Percentiles rank a stretch among this genome's conserved stretches.
phyloP scores from a whole-genome alignment of 2,113 vertebrate genomes.

The Xiphophorus maculatus region DNA sequence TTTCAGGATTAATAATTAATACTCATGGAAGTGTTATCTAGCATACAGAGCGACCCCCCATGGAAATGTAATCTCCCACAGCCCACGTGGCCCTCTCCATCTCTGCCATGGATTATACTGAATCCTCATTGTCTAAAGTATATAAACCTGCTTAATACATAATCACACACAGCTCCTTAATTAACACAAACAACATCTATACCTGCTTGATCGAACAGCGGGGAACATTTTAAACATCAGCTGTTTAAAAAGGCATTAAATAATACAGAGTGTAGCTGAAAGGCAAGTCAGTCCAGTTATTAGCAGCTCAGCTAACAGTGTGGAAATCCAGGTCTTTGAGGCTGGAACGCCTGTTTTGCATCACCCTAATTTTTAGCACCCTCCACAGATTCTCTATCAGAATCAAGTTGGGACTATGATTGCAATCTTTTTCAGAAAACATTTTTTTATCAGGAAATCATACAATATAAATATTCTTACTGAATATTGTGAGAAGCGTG shows the following conservation, averaged over 20 bases:
- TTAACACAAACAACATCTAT: background rate
- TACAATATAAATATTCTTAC: too few species aligned
- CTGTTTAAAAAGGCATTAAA: background rate
- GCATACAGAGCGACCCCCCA: slow-evolving; percentile 26
- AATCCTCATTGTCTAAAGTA: slow-evolving; percentile 19
- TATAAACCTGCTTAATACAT: slow-evolving; percentile 7
- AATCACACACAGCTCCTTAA: slow-evolving; percentile 14
- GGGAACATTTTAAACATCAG: background rate
- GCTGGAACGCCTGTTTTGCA: too few species aligned
- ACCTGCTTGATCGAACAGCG: slow-evolving; percentile 16
- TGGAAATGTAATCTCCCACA: slow-evolving; percentile 36
- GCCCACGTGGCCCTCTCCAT: background rate
- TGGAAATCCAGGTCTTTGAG: too few species aligned
- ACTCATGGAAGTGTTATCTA: slow-evolving; percentile 44
- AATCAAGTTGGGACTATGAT: too few species aligned
- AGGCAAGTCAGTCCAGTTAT: too few species aligned
- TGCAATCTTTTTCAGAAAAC: too few species aligned
- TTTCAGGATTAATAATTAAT: slow-evolving; percentile 51
- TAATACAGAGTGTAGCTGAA: too few species aligned
- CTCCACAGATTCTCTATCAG: too few species aligned
- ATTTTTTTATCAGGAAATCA: too few species aligned
- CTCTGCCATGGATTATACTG: slow-evolving; percentile 18
- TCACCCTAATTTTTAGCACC: too few species aligned
- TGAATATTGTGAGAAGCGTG: too few species aligned
- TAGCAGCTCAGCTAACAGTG: too few species aligned